Percentiles rank a stretch among this genome's conserved stretches.
Evolutionary conservation across 2,888 invertebrate species (phyloP).

Genomic region (Smittia sp.): DNA sequence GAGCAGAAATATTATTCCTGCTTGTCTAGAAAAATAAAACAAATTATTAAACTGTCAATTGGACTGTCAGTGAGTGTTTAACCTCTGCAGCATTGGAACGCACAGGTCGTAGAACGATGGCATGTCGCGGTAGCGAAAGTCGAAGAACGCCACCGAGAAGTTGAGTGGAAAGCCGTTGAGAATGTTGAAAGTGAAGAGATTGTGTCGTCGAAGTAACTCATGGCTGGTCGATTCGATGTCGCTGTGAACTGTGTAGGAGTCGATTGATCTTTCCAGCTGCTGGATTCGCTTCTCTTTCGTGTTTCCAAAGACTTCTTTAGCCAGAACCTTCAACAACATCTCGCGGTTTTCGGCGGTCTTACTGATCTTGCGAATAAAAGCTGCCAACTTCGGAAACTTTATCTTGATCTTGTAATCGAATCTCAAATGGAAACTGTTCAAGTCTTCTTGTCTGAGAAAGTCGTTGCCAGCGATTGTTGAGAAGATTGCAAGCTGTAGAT

Average conservation of each 20-base stretch:
- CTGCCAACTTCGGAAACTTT: not conserved
- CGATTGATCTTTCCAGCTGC: no score
- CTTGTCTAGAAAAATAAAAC: no score
- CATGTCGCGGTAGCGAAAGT: not conserved
- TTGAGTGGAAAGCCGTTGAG: not conserved
- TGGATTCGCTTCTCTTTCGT: no score
- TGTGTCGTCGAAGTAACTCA: not conserved
- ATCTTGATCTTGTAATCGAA: not conserved
- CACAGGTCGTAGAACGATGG: not conserved
- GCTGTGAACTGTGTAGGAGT: not conserved
- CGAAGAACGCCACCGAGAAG: not conserved
- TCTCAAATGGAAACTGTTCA: not conserved
- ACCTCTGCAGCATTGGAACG: not conserved
- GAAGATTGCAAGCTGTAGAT: not conserved
- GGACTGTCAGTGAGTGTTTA: no score
- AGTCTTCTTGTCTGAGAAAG: not conserved
- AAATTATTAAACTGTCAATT: no score
- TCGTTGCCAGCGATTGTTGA: slow-evolving; percentile 11
- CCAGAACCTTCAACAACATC: not conserved
- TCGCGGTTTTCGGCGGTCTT: not conserved
- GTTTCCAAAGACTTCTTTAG: not conserved
- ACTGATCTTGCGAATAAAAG: not conserved
- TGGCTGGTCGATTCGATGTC: not conserved
- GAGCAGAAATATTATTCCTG: not conserved
- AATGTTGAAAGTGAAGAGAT: slow-evolving; percentile 3